Evolutionary conservation across 2,888 invertebrate genomes (phyloP).

Genomic region (Lagria hirta): DNA sequence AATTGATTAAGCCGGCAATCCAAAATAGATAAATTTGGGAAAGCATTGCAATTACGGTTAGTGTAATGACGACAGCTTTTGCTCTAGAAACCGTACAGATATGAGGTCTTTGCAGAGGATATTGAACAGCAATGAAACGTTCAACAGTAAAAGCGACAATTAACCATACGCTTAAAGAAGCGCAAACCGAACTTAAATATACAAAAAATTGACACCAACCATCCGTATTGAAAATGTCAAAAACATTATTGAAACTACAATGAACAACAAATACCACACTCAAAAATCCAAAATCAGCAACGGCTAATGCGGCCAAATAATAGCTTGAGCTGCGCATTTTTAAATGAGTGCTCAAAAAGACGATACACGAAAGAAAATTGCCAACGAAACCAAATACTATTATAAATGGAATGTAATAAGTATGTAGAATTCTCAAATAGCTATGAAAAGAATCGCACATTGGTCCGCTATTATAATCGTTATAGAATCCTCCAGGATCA

Average conservation of each 20-base stretch:
- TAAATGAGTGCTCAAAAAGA: slow-evolving; percentile 63
- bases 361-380: slow-evolving; percentile 61
- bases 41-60: slow-evolving; percentile 54
- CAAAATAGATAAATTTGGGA: slow-evolving; percentile 48
- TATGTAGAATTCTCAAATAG: slow-evolving; percentile 55
- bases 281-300: slow-evolving; percentile 63
- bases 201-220: slow-evolving; percentile 59
- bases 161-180: slow-evolving; percentile 68
- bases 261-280: slow-evolving; percentile 59
- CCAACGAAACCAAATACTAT: slow-evolving; percentile 63
- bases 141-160: slow-evolving; percentile 71
- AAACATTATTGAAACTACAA: slow-evolving; percentile 56
- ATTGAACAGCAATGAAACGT: slow-evolving; percentile 67
- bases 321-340: slow-evolving; percentile 65
- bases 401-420: slow-evolving; percentile 63
- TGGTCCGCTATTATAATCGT: too few relatives aligned
- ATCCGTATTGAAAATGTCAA: slow-evolving; percentile 57
- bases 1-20: slow-evolving; percentile 48
- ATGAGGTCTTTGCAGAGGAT: slow-evolving; percentile 61
- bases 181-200: slow-evolving; percentile 54
- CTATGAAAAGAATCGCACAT: slow-evolving; percentile 36
- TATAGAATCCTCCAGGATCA: slow-evolving; percentile 19
- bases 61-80: slow-evolving; percentile 56
- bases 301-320: slow-evolving; percentile 63
- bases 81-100: slow-evolving; percentile 64